Evolutionary conservation across 2,888 invertebrate genomes (phyloP).

Genomic region (Rotaria socialis): DNA sequence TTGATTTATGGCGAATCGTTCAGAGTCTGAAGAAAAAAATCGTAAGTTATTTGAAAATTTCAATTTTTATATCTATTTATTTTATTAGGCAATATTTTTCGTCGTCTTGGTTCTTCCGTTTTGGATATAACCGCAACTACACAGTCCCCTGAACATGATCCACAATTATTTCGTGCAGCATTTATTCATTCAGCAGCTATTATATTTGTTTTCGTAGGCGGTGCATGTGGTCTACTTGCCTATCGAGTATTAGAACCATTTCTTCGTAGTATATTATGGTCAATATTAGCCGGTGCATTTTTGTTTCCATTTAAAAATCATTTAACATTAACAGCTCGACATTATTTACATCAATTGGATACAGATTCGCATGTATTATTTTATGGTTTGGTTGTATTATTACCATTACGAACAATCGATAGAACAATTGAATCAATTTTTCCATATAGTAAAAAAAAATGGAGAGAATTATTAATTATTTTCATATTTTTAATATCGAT

Average conservation of each 20-base stretch:
- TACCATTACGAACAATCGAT: conserved; percentile 41
- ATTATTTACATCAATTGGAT: conserved; percentile 31
- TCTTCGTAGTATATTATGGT: conserved; percentile 40
- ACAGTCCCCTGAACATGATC: neutral
- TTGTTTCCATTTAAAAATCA: conserved; percentile 43
- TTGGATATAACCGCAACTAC: neutral
- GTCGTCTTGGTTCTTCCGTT: neutral
- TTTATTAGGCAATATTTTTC: neutral
- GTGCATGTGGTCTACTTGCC: neutral
- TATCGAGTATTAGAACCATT: conserved; percentile 38
- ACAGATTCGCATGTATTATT: conserved; percentile 5
- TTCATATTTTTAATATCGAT: neutral
- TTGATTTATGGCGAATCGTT: too few species aligned
- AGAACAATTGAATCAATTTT: neutral
- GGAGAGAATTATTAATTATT: neutral
- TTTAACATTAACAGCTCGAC: conserved; percentile 28
- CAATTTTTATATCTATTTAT: neutral
- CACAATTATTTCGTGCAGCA: neutral
- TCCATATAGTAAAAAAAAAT: neutral
- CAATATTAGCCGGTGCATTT: conserved; percentile 44
- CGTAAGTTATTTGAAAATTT: neutral
- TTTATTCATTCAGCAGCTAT: neutral
- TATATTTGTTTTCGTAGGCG: neutral
- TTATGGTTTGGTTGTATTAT: neutral
- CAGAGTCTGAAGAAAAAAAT: too few species aligned